Percentiles rank a stretch among this genome's conserved stretches.
These are phyloP conservation scores for Himalopsyche anomala DNA, from an alignment of 2,888 invertebrate genomes.

Conservation along the genomic window DNA sequence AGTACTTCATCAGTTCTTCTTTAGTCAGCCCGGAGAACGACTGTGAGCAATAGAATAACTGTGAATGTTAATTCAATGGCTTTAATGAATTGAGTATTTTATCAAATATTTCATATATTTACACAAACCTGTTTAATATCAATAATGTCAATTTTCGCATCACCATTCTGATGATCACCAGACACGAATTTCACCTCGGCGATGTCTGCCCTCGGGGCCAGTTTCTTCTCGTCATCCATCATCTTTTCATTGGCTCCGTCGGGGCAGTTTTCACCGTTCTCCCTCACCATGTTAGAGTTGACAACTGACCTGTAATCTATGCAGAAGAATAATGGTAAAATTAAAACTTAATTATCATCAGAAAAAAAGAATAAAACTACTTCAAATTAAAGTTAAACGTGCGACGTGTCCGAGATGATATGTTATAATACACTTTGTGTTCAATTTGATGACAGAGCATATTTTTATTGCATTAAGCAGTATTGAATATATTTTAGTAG, in stretches of 20 bases:
- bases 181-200: slow-evolving; percentile 86
- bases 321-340: not conserved
- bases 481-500: too few species aligned
- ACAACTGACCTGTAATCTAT: slow-evolving; percentile 54
- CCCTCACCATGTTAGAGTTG: slow-evolving; percentile 72
- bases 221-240: slow-evolving; percentile 79
- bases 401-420: too few species aligned
- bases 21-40: slow-evolving; percentile 94
- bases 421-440: too few species aligned
- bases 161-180: slow-evolving; percentile 88
- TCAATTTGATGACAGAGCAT: too few species aligned
- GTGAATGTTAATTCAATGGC: not conserved
- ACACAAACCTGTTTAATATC: slow-evolving; percentile 77
- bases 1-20: slow-evolving; percentile 97
- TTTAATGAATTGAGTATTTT: too few species aligned
- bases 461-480: too few species aligned
- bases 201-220: slow-evolving; percentile 77
- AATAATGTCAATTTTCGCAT: slow-evolving; percentile 91
- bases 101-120: not conserved
- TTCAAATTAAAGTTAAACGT: too few species aligned
- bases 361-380: not conserved
- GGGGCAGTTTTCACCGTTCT: slow-evolving; percentile 71
- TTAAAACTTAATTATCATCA: not conserved
- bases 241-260: slow-evolving; percentile 86
- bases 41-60: slow-evolving; percentile 69